phyloP scores from a whole-genome alignment of 2,888 invertebrate species.

The Drosophila mettleri region DNA sequence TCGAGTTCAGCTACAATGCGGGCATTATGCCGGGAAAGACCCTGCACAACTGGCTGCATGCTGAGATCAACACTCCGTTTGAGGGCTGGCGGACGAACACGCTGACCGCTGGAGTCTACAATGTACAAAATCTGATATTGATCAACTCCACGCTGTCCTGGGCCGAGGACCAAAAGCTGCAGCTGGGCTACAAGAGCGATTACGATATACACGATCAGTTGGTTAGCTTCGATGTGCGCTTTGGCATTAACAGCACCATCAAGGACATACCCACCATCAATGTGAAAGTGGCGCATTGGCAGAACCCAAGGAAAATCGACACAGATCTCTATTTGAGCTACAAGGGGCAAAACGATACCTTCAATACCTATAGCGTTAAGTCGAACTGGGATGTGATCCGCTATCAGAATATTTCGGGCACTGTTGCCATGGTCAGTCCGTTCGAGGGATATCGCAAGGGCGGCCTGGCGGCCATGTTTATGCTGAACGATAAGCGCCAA shows the following conservation, averaged over 20 bases:
- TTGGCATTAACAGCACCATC: slow-evolving; percentile 87
- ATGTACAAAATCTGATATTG: slow-evolving; percentile 85
- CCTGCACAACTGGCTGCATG: slow-evolving; percentile 83
- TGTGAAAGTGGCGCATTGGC: slow-evolving; percentile 86
- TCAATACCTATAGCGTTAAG: slow-evolving; percentile 88
- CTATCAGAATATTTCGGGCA: slow-evolving; percentile 87
- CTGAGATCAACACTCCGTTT: slow-evolving; percentile 87
- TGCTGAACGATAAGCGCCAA: slow-evolving; percentile 88
- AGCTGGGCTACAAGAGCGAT: slow-evolving; percentile 86
- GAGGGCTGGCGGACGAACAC: slow-evolving; percentile 87
- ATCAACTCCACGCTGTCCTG: slow-evolving; percentile 87
- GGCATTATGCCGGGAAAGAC: slow-evolving; percentile 78
- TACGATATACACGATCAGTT: slow-evolving; percentile 84
- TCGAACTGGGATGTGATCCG: slow-evolving; percentile 89
- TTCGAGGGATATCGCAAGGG: slow-evolving; percentile 90
- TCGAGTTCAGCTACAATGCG: slow-evolving; percentile 84
- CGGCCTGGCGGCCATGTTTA: slow-evolving; percentile 88
- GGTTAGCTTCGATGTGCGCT: slow-evolving; percentile 86
- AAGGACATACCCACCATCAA: slow-evolving; percentile 87
- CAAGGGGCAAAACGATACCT: slow-evolving; percentile 77
- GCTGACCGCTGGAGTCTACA: slow-evolving; percentile 85
- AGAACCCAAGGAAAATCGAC: slow-evolving; percentile 86
- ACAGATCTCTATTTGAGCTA: slow-evolving; percentile 86
- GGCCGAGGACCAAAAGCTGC: slow-evolving; percentile 87
- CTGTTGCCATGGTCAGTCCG: slow-evolving; percentile 88